Evolutionary conservation across 2,113 vertebrate species (phyloP).

Genomic region (Mus spicilegus): DNA sequence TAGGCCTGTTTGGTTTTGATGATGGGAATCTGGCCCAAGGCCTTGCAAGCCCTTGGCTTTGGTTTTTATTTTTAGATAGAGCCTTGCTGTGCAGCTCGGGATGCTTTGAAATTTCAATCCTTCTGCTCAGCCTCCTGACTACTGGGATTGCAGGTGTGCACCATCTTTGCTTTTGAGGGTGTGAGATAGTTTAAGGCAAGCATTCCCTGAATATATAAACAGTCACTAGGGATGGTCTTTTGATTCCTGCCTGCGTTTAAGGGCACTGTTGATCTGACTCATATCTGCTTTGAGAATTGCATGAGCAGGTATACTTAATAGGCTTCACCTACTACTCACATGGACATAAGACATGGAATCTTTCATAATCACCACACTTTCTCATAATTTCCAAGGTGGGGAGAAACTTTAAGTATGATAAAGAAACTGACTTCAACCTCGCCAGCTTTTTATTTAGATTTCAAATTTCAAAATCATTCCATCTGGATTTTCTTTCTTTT

Average conservation of each 20-base stretch:
- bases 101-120: background rate
- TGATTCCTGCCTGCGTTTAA: background rate
- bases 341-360: background rate
- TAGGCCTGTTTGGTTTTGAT: background rate
- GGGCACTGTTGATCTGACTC: background rate
- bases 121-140: background rate
- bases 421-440: background rate
- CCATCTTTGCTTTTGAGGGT: background rate
- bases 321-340: background rate
- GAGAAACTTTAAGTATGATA: background rate
- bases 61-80: background rate
- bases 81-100: background rate
- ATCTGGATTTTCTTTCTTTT: background rate
- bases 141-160: background rate
- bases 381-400: background rate
- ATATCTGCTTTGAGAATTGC: background rate
- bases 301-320: background rate
- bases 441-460: slow-evolving; percentile 2
- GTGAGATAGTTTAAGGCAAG: background rate
- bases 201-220: background rate
- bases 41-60: background rate
- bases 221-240: background rate
- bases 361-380: background rate
- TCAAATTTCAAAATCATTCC: background rate
- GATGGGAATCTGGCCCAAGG: background rate